Conservation (phyloP, 2,797 vertebrate species). For the Sphenopsis melanotis region DNA sequence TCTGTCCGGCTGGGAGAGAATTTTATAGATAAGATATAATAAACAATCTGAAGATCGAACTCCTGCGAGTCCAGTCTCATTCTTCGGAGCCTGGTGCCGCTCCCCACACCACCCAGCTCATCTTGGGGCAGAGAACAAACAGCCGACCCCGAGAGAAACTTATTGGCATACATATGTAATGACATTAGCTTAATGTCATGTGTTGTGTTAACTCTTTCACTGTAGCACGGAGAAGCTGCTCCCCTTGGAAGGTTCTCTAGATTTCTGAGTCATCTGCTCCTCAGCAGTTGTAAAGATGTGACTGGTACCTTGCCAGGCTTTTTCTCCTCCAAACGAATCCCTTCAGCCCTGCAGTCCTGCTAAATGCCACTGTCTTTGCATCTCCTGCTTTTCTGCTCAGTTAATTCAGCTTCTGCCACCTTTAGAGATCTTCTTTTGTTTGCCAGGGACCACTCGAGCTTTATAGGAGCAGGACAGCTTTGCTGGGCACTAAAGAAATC, state of each 20-base stretch:
- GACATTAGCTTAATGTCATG: background rate
- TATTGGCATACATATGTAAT: background rate
- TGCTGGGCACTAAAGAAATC: background rate
- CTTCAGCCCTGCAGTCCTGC: background rate
- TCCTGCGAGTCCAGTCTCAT: no score
- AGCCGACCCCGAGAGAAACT: no score
- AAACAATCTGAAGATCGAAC: no score
- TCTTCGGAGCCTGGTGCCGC: no score
- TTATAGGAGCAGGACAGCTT: background rate
- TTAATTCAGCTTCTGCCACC: background rate
- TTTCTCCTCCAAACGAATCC: background rate
- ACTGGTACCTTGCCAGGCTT: background rate
- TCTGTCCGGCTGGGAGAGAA: no score
- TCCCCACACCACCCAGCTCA: no score
- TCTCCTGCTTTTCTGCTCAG: background rate
- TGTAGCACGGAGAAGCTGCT: background rate
- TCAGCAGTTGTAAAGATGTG: background rate
- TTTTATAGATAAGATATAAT: no score
- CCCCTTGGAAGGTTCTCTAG: background rate
- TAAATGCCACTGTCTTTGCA: background rate
- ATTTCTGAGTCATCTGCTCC: background rate
- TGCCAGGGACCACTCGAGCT: fast-evolving
- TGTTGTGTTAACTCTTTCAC: background rate
- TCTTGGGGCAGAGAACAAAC: no score
- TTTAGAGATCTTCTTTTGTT: background rate